Evolutionary conservation across 2,797 vertebrate species (phyloP).

Genomic region (Girardinus metallicus): DNA sequence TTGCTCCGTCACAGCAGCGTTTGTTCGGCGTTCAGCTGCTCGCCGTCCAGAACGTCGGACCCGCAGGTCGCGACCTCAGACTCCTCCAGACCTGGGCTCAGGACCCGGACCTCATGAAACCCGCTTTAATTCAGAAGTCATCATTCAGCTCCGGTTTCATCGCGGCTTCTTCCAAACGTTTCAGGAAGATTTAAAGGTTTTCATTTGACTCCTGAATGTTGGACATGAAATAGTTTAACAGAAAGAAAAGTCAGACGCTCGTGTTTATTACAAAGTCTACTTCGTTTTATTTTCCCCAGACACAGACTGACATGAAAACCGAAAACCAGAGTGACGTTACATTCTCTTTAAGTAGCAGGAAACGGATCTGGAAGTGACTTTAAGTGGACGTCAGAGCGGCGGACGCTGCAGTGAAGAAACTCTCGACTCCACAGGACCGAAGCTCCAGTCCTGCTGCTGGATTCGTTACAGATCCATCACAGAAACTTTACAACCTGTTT

Average conservation of each 20-base stretch:
- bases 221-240: conserved; percentile 35
- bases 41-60: not conserved
- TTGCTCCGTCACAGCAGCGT: not conserved
- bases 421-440: conserved; percentile 47
- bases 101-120: not conserved
- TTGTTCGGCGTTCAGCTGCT: not conserved
- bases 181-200: not conserved
- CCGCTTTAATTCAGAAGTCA: too few species aligned
- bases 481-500: conserved; percentile 58
- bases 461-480: conserved; percentile 10
- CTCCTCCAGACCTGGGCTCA: not conserved
- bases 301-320: conserved; percentile 65
- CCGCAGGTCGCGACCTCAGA: not conserved
- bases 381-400: conserved; percentile 38
- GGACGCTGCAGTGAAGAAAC: conserved; percentile 46
- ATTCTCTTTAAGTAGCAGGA: conserved; percentile 71
- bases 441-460: not conserved
- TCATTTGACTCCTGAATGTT: not conserved
- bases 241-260: conserved; percentile 63
- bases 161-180: too few species aligned
- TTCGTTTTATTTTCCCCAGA: conserved; percentile 75
- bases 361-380: conserved; percentile 71
- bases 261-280: conserved; percentile 81
- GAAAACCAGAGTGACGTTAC: conserved; percentile 75
- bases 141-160: too few species aligned